A percentile compares a stretch with the other conserved stretches of the same genome.
These are phyloP conservation scores for Megalopta genalis DNA, from an alignment of 1,140 invertebrate genomes.

Conservation along the genomic window DNA sequence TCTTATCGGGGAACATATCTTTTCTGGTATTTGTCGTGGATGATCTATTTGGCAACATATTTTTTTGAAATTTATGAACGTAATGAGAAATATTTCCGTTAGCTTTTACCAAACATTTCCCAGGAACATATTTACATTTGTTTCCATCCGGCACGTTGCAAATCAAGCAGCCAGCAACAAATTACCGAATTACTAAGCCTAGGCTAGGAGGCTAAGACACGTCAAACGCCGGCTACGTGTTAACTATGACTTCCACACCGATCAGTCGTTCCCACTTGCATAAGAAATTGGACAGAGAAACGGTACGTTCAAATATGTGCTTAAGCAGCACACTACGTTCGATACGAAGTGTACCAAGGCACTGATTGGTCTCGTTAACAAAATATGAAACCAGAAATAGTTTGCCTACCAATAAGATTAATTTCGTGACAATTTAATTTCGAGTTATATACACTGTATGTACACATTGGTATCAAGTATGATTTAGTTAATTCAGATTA, in stretches of 20 bases:
- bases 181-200: constrained; percentile 56
- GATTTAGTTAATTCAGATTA: too few species aligned
- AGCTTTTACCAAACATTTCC: constrained; percentile 51
- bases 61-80: constrained; percentile 25
- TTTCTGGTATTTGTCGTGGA: constrained; percentile 70
- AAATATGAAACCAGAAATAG: constrained; percentile 13
- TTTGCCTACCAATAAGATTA: constrained; percentile 33
- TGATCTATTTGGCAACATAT: constrained; percentile 70
- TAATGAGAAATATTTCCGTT: constrained; percentile 28
- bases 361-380: constrained; percentile 21
- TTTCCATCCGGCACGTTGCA: constrained; percentile 54
- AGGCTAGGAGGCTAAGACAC: constrained; percentile 68
- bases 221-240: constrained; percentile 71
- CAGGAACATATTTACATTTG: constrained; percentile 52
- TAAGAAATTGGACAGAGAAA: constrained; percentile 4
- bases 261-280: constrained; percentile 5
- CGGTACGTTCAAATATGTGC: constrained; percentile 41
- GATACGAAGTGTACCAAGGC: constrained; percentile 6
- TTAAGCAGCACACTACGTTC: not conserved
- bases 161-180: constrained; percentile 53
- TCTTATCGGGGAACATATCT: constrained; percentile 74
- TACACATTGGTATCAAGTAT: too few species aligned
- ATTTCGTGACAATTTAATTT: constrained; percentile 23
- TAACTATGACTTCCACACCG: constrained; percentile 59
- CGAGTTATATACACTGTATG: not conserved